These are phyloP conservation scores for Phenganax subtilis DNA, from an alignment of 92 coral and sea anemone genomes.

Conservation along the genomic window DNA sequence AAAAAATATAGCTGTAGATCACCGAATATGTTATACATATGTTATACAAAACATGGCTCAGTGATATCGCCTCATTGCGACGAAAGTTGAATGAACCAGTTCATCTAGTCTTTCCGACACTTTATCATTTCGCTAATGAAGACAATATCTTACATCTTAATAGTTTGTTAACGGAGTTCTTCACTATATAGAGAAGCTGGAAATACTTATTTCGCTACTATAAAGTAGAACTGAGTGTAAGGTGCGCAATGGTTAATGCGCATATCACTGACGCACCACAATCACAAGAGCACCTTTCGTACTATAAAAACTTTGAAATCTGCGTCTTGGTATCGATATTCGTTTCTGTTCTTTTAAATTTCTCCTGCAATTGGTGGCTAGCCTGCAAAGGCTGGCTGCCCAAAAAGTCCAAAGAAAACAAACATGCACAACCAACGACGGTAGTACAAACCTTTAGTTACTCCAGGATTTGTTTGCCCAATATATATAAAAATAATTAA, in stretches of 20 bases:
- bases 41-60: no score
- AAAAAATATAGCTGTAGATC: no score
- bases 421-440: neutral
- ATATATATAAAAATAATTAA: conserved; percentile 86
- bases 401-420: neutral
- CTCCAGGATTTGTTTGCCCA: conserved; percentile 96
- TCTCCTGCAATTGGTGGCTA: conserved; percentile 17
- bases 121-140: no score
- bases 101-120: no score
- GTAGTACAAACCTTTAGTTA: conserved; percentile 69
- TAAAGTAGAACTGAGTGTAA: neutral
- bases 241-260: neutral
- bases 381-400: conserved; percentile 15
- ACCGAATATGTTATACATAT: no score
- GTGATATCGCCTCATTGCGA: no score
- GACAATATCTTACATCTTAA: no score
- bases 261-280: neutral
- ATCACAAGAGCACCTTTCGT: neutral
- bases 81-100: no score
- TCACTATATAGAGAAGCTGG: no score
- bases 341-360: conserved; percentile 6
- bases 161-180: no score
- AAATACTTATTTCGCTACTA: no score
- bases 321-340: neutral
- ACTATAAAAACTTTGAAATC: neutral